Percentiles rank a stretch among this genome's conserved stretches.
Conservation (phyloP, 2,888 invertebrate genomes). For the Eupithecia vulgata region DNA sequence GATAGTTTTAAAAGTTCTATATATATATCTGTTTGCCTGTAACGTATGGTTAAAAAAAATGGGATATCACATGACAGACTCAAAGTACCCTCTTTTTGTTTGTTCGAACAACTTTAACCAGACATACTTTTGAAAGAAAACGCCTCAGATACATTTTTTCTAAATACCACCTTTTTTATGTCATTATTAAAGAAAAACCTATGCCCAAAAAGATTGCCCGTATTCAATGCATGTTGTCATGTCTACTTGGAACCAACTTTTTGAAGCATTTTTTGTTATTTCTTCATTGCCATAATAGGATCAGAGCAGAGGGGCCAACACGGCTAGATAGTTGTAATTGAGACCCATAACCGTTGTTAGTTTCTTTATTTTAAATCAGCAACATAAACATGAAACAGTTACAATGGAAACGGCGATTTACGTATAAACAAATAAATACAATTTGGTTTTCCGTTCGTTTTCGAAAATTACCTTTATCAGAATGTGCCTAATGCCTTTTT, state of each 20-base stretch:
- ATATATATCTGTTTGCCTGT: too few relatives aligned
- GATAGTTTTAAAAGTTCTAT: too few relatives aligned
- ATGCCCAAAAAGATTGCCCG: background rate
- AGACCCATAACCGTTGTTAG: background rate
- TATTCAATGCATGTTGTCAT: background rate
- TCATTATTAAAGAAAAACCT: background rate
- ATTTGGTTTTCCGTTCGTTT: background rate
- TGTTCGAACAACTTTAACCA: too few relatives aligned
- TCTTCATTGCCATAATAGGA: background rate
- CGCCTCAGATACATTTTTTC: too few relatives aligned
- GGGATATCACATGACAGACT: too few relatives aligned
- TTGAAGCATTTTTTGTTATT: background rate
- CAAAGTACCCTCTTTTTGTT: background rate
- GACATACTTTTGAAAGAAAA: too few relatives aligned
- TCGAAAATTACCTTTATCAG: background rate
- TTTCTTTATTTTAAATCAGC: background rate
- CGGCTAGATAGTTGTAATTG: background rate
- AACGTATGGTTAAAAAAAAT: too few relatives aligned
- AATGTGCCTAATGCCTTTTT: slow-evolving; percentile 23
- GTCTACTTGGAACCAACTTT: background rate
- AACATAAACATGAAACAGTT: background rate
- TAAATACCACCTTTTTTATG: too few relatives aligned
- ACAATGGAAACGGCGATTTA: background rate
- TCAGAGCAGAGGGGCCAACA: background rate
- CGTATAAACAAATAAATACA: slow-evolving; percentile 2